These are phyloP conservation scores for Gari tellinella DNA, from an alignment of 2,888 invertebrate genomes.

Conservation along the genomic window DNA sequence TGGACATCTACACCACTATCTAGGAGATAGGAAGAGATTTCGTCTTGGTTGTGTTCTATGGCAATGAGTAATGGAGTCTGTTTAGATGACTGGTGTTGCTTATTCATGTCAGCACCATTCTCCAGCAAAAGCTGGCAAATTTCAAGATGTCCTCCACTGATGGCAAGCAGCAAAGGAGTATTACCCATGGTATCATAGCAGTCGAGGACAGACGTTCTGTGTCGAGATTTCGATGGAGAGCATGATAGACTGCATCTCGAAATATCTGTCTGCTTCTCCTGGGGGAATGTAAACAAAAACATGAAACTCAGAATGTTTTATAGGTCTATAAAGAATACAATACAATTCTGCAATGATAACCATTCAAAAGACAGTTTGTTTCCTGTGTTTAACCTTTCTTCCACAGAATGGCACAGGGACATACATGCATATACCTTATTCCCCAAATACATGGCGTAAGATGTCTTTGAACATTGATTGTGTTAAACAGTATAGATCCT, in stretches of 20 bases:
- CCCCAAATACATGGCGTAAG: no score
- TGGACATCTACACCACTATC: slow-evolving; percentile 93
- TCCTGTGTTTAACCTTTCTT: no score
- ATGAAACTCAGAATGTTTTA: no score
- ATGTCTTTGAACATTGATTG: no score
- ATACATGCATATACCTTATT: no score
- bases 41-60: slow-evolving; percentile 88
- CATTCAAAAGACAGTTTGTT: no score
- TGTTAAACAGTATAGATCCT: no score
- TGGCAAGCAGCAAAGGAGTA: slow-evolving; percentile 69
- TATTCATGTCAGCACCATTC: slow-evolving; percentile 95
- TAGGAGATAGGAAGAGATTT: slow-evolving; percentile 93
- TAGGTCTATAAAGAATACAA: no score
- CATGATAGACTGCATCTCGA: slow-evolving; percentile 18
- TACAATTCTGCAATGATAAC: no score
- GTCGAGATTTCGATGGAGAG: background rate
- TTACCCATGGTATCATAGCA: slow-evolving; percentile 63
- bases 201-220: slow-evolving; percentile 24
- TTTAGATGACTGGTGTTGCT: slow-evolving; percentile 57
- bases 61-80: slow-evolving; percentile 96
- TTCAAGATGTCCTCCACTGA: slow-evolving; percentile 91
- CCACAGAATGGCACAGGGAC: no score
- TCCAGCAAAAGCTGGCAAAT: slow-evolving; percentile 94
- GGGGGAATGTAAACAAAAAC: background rate
- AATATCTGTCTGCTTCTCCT: background rate